These are phyloP conservation scores for Sardina pilchardus DNA, from an alignment of 2,113 vertebrate species.

Conservation along the genomic window DNA sequence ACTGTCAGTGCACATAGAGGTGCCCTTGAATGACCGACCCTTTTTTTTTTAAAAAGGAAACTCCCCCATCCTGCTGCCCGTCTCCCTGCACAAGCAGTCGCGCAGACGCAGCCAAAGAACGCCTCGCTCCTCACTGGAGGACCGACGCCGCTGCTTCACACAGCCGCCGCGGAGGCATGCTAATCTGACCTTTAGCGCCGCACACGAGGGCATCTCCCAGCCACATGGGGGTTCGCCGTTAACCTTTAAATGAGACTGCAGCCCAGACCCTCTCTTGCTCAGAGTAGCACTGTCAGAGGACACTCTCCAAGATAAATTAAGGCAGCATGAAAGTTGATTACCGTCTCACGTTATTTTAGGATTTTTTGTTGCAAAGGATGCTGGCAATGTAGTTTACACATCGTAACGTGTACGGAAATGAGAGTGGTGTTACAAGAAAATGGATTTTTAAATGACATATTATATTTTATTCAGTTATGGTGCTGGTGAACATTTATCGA, in stretches of 20 bases:
- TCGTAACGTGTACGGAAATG: too few relatives aligned
- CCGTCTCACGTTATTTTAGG: not conserved
- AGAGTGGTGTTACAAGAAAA: not conserved
- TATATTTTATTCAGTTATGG: not conserved
- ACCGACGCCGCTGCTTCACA: slow-evolving; percentile 15
- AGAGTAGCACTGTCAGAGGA: not conserved
- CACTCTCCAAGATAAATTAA: not conserved
- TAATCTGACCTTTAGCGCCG: slow-evolving; percentile 61
- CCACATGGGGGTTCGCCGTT: slow-evolving; percentile 38
- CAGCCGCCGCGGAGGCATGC: slow-evolving; percentile 43
- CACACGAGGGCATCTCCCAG: slow-evolving; percentile 41
- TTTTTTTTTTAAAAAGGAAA: not conserved
- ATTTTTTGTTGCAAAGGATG: not conserved
- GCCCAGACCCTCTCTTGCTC: slow-evolving; percentile 9
- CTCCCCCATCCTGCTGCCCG: not conserved
- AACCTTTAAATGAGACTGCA: slow-evolving; percentile 48
- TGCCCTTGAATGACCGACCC: slow-evolving; percentile 4
- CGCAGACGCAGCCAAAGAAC: not conserved
- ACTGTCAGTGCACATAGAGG: slow-evolving; percentile 1
- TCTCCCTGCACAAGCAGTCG: not conserved
- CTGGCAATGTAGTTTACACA: not conserved
- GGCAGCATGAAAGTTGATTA: not conserved
- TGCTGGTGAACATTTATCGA: not conserved
- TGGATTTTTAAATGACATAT: not conserved
- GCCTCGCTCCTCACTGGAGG: not conserved